Conservation (phyloP, 30 jellyfish, hydroid and myxozoan genomes). For the Clytia hemisphaerica region DNA sequence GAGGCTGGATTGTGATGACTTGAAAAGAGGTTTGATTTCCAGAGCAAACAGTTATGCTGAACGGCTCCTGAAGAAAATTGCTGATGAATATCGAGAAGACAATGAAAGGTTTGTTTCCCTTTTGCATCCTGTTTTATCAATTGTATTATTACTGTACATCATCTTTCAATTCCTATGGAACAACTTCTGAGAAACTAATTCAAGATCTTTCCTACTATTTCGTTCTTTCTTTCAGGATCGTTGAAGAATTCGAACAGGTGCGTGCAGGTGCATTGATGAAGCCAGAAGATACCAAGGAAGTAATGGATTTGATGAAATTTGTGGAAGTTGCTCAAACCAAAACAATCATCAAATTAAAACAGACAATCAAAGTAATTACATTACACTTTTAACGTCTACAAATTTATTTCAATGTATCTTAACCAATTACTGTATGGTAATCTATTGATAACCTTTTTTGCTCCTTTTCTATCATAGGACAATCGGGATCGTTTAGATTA, state of each 20-base stretch:
- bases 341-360: constrained; percentile 45
- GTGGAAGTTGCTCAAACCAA: constrained; percentile 75
- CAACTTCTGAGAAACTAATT: too few species aligned
- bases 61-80: constrained; percentile 56
- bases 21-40: constrained; percentile 82
- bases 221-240: constrained; percentile 39
- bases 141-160: background rate
- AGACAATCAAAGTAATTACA: constrained; percentile 48
- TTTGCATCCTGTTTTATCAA: background rate
- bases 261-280: constrained; percentile 43
- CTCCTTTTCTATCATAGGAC: constrained; percentile 18
- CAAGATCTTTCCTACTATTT: background rate
- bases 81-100: constrained; percentile 80
- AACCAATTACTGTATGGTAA: background rate
- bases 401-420: background rate
- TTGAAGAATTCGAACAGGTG: constrained; percentile 59
- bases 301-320: constrained; percentile 60
- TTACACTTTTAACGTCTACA: background rate
- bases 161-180: background rate
- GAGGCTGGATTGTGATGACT: constrained; percentile 85
- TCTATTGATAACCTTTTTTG: background rate
- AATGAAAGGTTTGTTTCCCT: constrained; percentile 43
- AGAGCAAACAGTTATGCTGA: constrained; percentile 82
- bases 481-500: constrained; percentile 72
- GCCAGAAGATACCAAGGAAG: constrained; percentile 79